phyloP scores from a whole-genome alignment of 2,888 invertebrate genomes.

The Eucriotettix oculatus region DNA sequence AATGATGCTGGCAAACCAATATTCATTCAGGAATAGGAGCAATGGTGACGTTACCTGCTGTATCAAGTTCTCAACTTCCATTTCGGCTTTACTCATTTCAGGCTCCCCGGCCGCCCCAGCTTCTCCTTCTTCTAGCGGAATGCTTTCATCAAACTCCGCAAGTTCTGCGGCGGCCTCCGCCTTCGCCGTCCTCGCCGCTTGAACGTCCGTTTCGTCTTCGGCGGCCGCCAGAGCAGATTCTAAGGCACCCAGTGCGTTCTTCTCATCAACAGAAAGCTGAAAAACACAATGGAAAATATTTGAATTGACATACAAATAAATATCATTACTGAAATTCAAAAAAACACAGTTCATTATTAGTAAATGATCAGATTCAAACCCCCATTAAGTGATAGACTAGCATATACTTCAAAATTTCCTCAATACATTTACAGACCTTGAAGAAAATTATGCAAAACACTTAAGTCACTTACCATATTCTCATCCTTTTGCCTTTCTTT shows the following conservation, averaged over 20 bases:
- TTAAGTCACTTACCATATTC: slow-evolving; percentile 2
- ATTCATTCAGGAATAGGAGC: too few relatives aligned
- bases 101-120: slow-evolving; percentile 26
- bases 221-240: slow-evolving; percentile 77
- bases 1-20: too few relatives aligned
- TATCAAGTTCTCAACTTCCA: slow-evolving; percentile 51
- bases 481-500: slow-evolving; percentile 21
- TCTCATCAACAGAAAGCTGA: slow-evolving; percentile 29
- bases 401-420: too few relatives aligned
- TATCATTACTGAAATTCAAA: neutral
- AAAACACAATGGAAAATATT: neutral
- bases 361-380: too few relatives aligned
- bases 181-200: slow-evolving; percentile 74
- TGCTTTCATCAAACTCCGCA: slow-evolving; percentile 90
- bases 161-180: slow-evolving; percentile 80
- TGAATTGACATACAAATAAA: neutral
- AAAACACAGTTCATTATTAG: too few relatives aligned
- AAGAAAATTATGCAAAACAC: too few relatives aligned
- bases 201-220: slow-evolving; percentile 89
- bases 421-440: too few relatives aligned
- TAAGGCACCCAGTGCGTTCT: slow-evolving; percentile 43
- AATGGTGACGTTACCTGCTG: slow-evolving; percentile 46
- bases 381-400: too few relatives aligned
- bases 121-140: slow-evolving; percentile 61
- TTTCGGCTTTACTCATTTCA: slow-evolving; percentile 54